phyloP scores from a whole-genome alignment of 2,113 vertebrate species.

The Colistium nudipinnis region DNA sequence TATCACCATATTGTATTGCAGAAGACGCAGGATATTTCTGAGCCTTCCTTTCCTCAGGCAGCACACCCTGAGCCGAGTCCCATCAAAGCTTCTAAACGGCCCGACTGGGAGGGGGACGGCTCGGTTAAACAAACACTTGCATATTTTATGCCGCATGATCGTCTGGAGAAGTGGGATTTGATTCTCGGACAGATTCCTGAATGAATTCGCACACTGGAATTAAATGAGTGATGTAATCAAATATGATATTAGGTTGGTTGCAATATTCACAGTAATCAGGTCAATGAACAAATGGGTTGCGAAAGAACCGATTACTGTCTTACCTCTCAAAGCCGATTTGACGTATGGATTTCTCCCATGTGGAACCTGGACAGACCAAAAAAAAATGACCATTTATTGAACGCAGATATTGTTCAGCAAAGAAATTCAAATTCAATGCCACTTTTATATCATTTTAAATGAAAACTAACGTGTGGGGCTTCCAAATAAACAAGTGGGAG shows the following conservation, averaged over 20 bases:
- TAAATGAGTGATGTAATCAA: too few relatives aligned
- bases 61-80: constrained; percentile 12
- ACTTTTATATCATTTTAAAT: constrained; percentile 13
- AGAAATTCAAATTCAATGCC: neutral
- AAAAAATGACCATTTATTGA: constrained; percentile 15
- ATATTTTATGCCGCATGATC: constrained; percentile 1
- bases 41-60: constrained; percentile 1
- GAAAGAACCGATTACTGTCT: constrained; percentile 42
- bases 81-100: neutral
- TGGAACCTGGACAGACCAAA: constrained; percentile 84
- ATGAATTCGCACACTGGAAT: too few relatives aligned
- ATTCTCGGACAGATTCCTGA: too few relatives aligned
- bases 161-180: neutral
- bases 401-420: neutral
- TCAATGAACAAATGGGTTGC: neutral
- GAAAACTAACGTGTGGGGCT: neutral
- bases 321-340: constrained; percentile 99
- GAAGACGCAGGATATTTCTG: neutral
- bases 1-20: neutral
- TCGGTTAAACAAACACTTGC: constrained; percentile 12
- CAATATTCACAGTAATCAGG: neutral
- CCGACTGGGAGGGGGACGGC: neutral
- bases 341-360: constrained; percentile 94
- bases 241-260: neutral
- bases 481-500: too few relatives aligned